Conservation (phyloP, 2,113 vertebrate genomes). For the Speoplatyrhinus poulsoni region DNA sequence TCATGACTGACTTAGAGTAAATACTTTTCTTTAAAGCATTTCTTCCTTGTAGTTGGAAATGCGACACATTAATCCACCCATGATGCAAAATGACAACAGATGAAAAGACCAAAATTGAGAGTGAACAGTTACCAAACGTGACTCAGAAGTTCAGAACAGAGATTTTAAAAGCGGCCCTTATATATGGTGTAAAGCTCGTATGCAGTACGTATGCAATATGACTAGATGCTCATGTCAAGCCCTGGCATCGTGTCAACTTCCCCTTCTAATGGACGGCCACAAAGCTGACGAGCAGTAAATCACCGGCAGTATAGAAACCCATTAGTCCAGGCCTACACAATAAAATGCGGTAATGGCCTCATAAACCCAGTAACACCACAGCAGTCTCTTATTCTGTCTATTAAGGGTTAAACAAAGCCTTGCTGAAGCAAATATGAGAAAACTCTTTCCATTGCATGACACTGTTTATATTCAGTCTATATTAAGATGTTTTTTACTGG, state of each 20-base stretch:
- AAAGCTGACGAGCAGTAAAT: slow-evolving; percentile 72
- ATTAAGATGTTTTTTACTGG: slow-evolving; percentile 43
- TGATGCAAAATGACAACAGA: slow-evolving; percentile 11
- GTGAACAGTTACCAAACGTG: slow-evolving; percentile 8
- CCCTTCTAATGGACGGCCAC: slow-evolving; percentile 71
- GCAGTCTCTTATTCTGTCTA: slow-evolving; percentile 72
- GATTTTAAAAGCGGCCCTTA: slow-evolving; percentile 27
- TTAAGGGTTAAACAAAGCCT: slow-evolving; percentile 62
- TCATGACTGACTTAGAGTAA: slow-evolving; percentile 29
- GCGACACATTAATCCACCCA: slow-evolving; percentile 25
- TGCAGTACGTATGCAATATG: slow-evolving; percentile 43
- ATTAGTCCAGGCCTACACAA: slow-evolving; percentile 76
- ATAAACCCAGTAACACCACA: slow-evolving; percentile 72
- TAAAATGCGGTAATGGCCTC: slow-evolving; percentile 75
- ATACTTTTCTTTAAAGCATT: slow-evolving; percentile 13
- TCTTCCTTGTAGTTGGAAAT: slow-evolving; percentile 20
- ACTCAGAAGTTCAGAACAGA: slow-evolving; percentile 47
- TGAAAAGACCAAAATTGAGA: slow-evolving; percentile 2
- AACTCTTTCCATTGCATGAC: slow-evolving; percentile 60
- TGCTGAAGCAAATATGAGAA: slow-evolving; percentile 63
- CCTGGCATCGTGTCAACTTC: slow-evolving; percentile 69
- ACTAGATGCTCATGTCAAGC: slow-evolving; percentile 54
- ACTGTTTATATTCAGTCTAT: slow-evolving; percentile 68
- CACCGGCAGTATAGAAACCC: slow-evolving; percentile 69
- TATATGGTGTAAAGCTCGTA: slow-evolving; percentile 5